Conservation (phyloP, 2,113 vertebrate genomes). For the Lepus europaeus region DNA sequence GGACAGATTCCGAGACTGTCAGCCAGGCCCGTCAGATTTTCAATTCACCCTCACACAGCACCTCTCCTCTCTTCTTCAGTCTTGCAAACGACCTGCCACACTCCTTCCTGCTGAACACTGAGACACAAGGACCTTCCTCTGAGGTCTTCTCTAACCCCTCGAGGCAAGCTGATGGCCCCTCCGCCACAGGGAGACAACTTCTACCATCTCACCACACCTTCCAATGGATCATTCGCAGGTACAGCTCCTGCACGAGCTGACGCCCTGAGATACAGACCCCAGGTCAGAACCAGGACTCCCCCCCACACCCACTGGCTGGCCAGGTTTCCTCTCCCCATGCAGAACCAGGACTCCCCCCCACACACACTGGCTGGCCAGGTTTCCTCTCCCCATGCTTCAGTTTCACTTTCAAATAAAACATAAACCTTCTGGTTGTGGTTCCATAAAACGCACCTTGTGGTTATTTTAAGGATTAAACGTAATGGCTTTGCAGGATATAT, state of each 20-base stretch:
- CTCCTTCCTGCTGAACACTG: background rate
- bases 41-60: background rate
- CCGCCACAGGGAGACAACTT: background rate
- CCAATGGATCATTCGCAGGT: background rate
- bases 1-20: background rate
- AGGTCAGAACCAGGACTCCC: background rate
- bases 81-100: too few relatives aligned
- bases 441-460: background rate
- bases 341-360: background rate
- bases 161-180: background rate
- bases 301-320: too few relatives aligned
- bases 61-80: background rate
- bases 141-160: background rate
- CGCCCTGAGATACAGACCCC: background rate
- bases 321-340: background rate
- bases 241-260: background rate
- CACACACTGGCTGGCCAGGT: too few relatives aligned
- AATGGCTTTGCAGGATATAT: background rate
- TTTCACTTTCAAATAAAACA: constrained; percentile 10
- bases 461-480: background rate
- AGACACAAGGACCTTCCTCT: background rate
- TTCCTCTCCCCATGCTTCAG: background rate
- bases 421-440: too few relatives aligned
- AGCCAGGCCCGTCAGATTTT: background rate
- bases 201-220: background rate